Conservation (phyloP, 1,140 invertebrate genomes). For the Drosophila bipectinata region DNA sequence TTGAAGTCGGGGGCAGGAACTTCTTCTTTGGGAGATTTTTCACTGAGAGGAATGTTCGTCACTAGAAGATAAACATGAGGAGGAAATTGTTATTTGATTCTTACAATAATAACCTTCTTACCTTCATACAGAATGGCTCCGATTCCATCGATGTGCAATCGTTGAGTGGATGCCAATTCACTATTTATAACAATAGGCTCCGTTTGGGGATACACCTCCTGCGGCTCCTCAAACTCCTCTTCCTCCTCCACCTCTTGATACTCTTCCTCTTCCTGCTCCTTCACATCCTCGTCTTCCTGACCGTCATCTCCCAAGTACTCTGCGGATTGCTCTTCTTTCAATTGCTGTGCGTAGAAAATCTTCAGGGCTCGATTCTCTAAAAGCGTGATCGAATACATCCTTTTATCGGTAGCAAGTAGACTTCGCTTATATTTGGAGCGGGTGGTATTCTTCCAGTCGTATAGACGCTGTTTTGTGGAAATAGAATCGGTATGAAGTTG, state of each 20-base stretch:
- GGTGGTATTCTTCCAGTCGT: constrained; percentile 81
- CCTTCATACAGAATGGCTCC: constrained; percentile 66
- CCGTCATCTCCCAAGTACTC: constrained; percentile 22
- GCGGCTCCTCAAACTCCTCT: constrained; percentile 2
- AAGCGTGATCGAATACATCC: constrained; percentile 39
- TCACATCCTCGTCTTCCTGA: constrained; percentile 27
- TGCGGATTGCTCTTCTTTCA: constrained; percentile 23
- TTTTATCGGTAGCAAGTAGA: constrained; percentile 47
- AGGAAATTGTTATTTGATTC: background rate
- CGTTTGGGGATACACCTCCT: background rate
- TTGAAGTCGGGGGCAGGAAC: constrained; percentile 1
- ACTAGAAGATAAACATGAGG: constrained; percentile 21
- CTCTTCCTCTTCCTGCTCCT: constrained; percentile 26
- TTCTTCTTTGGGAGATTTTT: constrained; percentile 1
- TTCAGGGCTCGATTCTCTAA: constrained; percentile 65
- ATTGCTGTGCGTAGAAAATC: constrained; percentile 39
- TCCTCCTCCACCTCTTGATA: background rate
- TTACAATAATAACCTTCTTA: constrained; percentile 9
- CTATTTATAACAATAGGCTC: background rate
- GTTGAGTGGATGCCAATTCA: background rate
- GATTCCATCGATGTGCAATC: background rate
- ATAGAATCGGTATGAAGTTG: too few species aligned
- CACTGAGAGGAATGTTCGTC: constrained; percentile 14
- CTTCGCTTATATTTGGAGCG: constrained; percentile 73
- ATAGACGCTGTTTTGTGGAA: constrained; percentile 54